Conservation (phyloP, 2,113 vertebrate species). For the Poeciliopsis turrubarensis region DNA sequence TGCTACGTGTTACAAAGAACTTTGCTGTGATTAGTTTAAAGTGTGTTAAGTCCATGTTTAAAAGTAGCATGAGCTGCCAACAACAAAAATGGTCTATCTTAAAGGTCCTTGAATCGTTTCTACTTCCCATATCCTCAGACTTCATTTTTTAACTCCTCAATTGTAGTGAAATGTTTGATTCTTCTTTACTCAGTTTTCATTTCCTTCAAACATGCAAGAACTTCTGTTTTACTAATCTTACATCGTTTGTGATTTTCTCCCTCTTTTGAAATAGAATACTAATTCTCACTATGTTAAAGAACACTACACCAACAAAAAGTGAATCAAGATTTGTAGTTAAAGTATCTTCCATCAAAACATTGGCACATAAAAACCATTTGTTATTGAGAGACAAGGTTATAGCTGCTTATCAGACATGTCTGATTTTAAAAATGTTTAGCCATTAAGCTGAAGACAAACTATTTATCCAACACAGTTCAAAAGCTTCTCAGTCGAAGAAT, state of each 20-base stretch:
- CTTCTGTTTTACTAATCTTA: conserved; percentile 2
- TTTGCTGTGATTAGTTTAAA: too few relatives aligned
- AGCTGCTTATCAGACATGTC: neutral
- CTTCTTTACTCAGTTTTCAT: too few relatives aligned
- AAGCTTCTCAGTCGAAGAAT: neutral
- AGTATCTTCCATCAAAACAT: conserved; percentile 15
- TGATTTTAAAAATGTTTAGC: conserved; percentile 3
- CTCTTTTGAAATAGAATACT: neutral
- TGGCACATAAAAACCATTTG: neutral
- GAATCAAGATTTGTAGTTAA: conserved; percentile 4
- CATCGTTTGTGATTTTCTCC: neutral
- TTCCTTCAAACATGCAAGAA: neutral
- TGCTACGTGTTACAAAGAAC: too few relatives aligned
- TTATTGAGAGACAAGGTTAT: neutral
- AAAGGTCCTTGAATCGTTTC: too few relatives aligned
- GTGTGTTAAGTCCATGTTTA: too few relatives aligned
- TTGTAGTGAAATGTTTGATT: too few relatives aligned
- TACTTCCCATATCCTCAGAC: too few relatives aligned
- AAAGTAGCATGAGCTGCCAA: too few relatives aligned
- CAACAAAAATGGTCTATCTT: too few relatives aligned
- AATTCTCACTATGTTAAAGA: conserved; percentile 2
- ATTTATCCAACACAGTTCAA: neutral
- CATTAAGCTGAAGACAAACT: neutral
- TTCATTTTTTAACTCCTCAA: too few relatives aligned
- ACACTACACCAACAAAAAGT: neutral